Base-by-base conservation (phyloP, 2,888 invertebrate genomes). In the Petrolisthes manimaculis region DNA sequence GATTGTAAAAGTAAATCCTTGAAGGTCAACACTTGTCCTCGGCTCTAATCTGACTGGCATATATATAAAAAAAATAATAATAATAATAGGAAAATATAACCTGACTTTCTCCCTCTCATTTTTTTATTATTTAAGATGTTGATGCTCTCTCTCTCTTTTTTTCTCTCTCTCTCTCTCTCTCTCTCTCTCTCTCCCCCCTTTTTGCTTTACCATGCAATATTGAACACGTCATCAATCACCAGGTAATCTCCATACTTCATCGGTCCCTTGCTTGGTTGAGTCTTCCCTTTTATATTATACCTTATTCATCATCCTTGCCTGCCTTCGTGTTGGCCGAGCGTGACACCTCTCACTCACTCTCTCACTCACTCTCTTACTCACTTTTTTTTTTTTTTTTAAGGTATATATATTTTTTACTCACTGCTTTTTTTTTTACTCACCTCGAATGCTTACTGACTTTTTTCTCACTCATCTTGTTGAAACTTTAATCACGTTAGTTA, bases 171-270 rank as follows among this genome's bases (percentile, higher is more conserved):
- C 51, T 51, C 77, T 77, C 51, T 77, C 77, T 75, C 77, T 77
- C 71, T 71, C 21, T 37, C 18, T 81, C 37, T 81, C 67, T 53
- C 54, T 67, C 79, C 5, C 80, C 71, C 1, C 14, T 1, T n/a
- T 71, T n/a, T 71, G 71, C 71, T 71, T 56, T 81, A 37, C 81
- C 5, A 61, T 61, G 81, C 81, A 81, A 81, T 81, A 81, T 81
- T 81, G 80, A 81, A 81, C 61, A 37, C 37, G 14, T 55, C 80
- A 81, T 81, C 81, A 24, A 67, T 81, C 81, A 67, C 53, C 9
- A 12, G 81, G 37, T 81, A 81, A 81, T 81, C 67, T 81, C 51
- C 81, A 81, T 81, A 81, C 67, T 81, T 81, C 81, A 81, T 81
- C 81, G 80, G 37, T 56, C 67, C 81, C 67, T 51, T 81, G 81